These are phyloP conservation scores for Eulemur coronatus DNA, from an alignment of 2,797 vertebrate genomes.

Conservation along the genomic window DNA sequence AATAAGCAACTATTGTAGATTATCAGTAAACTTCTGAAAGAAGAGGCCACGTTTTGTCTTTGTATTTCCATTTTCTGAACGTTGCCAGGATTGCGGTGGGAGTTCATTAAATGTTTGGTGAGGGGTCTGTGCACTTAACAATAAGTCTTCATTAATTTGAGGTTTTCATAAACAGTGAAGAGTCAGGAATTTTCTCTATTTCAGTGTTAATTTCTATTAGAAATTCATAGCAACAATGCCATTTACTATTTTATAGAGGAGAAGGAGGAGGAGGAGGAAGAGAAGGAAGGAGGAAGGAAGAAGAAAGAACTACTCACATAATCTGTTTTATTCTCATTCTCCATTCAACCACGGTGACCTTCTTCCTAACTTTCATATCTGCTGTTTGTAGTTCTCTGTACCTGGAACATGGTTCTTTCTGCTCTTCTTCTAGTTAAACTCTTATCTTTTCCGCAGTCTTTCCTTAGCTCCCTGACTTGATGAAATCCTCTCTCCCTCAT, in stretches of 20 bases:
- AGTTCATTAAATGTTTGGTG: not conserved
- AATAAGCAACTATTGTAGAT: not conserved
- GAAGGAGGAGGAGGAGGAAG: no score
- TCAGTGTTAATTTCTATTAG: not conserved
- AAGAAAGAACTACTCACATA: not conserved
- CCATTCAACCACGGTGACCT: no score
- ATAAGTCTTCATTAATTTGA: not conserved
- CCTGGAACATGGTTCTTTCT: not conserved
- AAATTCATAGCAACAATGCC: not conserved
- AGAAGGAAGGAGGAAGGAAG: not conserved
- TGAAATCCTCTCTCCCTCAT: not conserved
- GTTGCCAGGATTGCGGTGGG: not conserved
- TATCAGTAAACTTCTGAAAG: not conserved
- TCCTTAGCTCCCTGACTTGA: not conserved
- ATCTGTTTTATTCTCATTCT: not conserved
- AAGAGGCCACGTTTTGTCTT: not conserved
- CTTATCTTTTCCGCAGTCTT: not conserved
- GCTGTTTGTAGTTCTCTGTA: not conserved
- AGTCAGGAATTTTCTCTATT: not conserved
- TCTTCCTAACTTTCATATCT: not conserved
- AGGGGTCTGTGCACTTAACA: not conserved
- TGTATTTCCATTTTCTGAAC: not conserved
- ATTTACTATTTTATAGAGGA: not conserved
- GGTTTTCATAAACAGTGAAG: not conserved
- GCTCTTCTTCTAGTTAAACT: not conserved